Evolutionary conservation across 30 jellyfish, hydroid and myxozoan species (phyloP).

Genomic region (Aurelia coerulea): DNA sequence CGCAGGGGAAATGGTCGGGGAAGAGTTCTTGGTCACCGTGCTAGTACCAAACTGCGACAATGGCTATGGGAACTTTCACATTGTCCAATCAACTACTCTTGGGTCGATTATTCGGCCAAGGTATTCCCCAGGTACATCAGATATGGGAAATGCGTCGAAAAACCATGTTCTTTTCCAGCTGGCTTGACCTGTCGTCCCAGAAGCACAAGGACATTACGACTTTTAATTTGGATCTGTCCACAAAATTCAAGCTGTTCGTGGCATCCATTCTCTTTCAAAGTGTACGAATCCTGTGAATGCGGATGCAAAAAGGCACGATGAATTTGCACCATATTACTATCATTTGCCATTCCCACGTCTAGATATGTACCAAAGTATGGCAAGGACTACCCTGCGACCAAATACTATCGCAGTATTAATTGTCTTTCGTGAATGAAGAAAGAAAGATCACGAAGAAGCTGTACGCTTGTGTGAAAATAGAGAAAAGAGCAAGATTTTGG

Average conservation of each 20-base stretch:
- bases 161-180: constrained; percentile 94
- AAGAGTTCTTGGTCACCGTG: constrained; percentile 74
- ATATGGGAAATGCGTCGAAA: constrained; percentile 81
- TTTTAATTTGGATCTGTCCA: constrained; percentile 84
- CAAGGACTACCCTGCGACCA: no score
- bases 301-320: constrained; percentile 50
- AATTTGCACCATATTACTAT: neutral
- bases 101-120: constrained; percentile 91
- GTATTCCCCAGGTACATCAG: constrained; percentile 92
- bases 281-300: constrained; percentile 80
- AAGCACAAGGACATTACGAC: constrained; percentile 49
- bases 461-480: no score
- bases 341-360: no score
- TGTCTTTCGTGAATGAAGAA: no score
- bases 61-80: constrained; percentile 97
- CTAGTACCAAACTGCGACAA: constrained; percentile 77
- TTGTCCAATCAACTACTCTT: constrained; percentile 90
- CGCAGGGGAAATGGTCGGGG: constrained; percentile 63
- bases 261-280: constrained; percentile 66
- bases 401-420: no score
- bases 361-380: no score
- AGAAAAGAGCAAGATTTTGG: no score
- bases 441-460: no score
- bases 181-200: constrained; percentile 93
- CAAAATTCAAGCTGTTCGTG: constrained; percentile 61